A percentile compares a stretch with the other conserved stretches of the same genome.
Evolutionary conservation across 2,888 invertebrate genomes (phyloP).

Genomic region (Tachina fera): DNA sequence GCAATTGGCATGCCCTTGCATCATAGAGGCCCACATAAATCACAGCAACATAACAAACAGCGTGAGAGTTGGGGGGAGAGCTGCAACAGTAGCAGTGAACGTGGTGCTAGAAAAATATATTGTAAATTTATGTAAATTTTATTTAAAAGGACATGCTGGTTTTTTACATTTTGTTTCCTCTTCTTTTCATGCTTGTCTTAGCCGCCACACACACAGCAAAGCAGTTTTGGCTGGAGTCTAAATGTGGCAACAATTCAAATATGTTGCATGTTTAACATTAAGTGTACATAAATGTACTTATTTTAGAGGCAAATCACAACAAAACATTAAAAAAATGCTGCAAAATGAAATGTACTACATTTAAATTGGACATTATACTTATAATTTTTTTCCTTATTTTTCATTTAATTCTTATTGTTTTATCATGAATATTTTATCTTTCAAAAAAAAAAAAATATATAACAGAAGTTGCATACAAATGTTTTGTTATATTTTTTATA

Average conservation of each 20-base stretch:
- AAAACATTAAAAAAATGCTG: conserved; percentile 26
- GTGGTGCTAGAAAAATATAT: conserved; percentile 70
- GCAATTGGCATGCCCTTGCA: conserved; percentile 41
- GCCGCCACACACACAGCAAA: conserved; percentile 10
- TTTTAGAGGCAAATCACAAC: background rate
- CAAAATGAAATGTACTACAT: conserved; percentile 58
- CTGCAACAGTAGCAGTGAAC: conserved; percentile 39
- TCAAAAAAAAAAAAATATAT: conserved; percentile 4
- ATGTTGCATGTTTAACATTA: conserved; percentile 62
- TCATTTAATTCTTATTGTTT: conserved; percentile 43
- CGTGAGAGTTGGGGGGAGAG: background rate
- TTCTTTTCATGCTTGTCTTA: conserved; percentile 6
- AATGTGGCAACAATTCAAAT: conserved; percentile 64
- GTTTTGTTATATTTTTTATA: conserved; percentile 49
- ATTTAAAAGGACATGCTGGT: conserved; percentile 58
- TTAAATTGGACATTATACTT: conserved; percentile 52
- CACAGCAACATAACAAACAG: conserved; percentile 50
- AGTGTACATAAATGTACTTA: conserved; percentile 37
- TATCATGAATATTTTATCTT: conserved; percentile 63
- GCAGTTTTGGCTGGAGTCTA: conserved; percentile 7
- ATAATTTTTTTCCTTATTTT: conserved; percentile 35
- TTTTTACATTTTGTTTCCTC: conserved; percentile 18
- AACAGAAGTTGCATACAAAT: conserved; percentile 60
- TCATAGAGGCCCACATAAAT: conserved; percentile 62
- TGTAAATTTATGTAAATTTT: conserved; percentile 70